A percentile compares a stretch with the other conserved stretches of the same genome.
phyloP scores from a whole-genome alignment of 2,888 invertebrate genomes.

The Agrotis exclamationis region DNA sequence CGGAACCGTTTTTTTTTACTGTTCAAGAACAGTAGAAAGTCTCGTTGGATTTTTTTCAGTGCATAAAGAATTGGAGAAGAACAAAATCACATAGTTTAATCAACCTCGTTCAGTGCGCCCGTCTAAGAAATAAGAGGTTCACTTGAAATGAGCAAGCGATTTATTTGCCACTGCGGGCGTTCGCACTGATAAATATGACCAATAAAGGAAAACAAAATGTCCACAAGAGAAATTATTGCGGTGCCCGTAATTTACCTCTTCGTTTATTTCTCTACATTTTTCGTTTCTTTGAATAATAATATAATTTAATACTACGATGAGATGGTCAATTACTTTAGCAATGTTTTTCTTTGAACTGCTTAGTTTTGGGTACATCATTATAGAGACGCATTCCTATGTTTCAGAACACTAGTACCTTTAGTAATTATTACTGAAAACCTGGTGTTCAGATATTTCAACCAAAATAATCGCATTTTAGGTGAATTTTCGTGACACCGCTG shows the following conservation, averaged over 20 bases:
- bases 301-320: constrained; percentile 51
- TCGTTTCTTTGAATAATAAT: constrained; percentile 63
- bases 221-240: constrained; percentile 83
- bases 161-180: constrained; percentile 80
- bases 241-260: constrained; percentile 77
- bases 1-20: too few relatives aligned
- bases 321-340: constrained; percentile 41
- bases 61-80: constrained; percentile 24
- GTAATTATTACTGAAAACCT: constrained; percentile 13
- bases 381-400: constrained; percentile 9
- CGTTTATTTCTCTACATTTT: constrained; percentile 70
- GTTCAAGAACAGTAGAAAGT: too few relatives aligned
- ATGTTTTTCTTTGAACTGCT: constrained; percentile 31
- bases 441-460: constrained; percentile 34
- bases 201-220: constrained; percentile 87
- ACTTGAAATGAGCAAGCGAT: constrained; percentile 79
- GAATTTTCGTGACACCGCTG: constrained; percentile 23
- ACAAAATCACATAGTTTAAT: constrained; percentile 57
- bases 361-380: constrained; percentile 19
- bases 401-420: constrained; percentile 24
- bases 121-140: constrained; percentile 75
- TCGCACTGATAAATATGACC: constrained; percentile 85
- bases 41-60: too few relatives aligned
- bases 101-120: constrained; percentile 47
- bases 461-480: constrained; percentile 44